Evolutionary conservation across 2,888 invertebrate species (phyloP), one percentile per base, ranked within the genome.

Genomic region (Drosophila neonasuta): DNA sequence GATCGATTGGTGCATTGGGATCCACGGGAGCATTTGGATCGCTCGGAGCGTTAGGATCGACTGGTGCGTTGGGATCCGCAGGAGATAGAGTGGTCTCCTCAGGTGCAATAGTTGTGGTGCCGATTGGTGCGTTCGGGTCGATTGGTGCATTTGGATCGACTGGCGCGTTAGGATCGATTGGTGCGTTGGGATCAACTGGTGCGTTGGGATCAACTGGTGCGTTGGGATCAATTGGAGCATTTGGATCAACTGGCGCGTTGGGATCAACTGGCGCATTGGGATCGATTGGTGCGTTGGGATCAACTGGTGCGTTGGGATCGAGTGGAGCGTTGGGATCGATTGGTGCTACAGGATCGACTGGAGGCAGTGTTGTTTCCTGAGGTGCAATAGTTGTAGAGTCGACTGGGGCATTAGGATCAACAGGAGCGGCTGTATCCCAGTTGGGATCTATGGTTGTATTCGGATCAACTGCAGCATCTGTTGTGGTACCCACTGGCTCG

Each of bases 401-500:
- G 9, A 48, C 15, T 48, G 70, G 62, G 1, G 50, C 49, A n/a
- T 58, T 66, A 1, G 78, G 77, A 30, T 52, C 58, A 7, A 44
- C 51, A n/a, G 71, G 51, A 9, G 30, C 49, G 39, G 36, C 51
- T 10, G 57, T 70, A 1, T 39, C 48, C 70, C 51, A 24, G 11
- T 29, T 58, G 11, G 69, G 55, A 17, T 55, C 39, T 30, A 42
- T 17, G 3, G 60, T 34, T 1, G 66, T 56, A 10, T 11, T 46
- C 5, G 50, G 55, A n/a, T 57, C 49, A 39, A 9, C 10, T 17
- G 46, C 24, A 0, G 52, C 56, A 0, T 46, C 51, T 6, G 54
- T 62, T 15, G 79, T 72, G 0, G 70, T 79, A 6, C 64, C 75
- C 3, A 20, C 49, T 5, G 77, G 56, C 0, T 29, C 20, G 5